phyloP scores from a whole-genome alignment of 1,140 invertebrate species.

The Drosophila pseudoananassae region DNA sequence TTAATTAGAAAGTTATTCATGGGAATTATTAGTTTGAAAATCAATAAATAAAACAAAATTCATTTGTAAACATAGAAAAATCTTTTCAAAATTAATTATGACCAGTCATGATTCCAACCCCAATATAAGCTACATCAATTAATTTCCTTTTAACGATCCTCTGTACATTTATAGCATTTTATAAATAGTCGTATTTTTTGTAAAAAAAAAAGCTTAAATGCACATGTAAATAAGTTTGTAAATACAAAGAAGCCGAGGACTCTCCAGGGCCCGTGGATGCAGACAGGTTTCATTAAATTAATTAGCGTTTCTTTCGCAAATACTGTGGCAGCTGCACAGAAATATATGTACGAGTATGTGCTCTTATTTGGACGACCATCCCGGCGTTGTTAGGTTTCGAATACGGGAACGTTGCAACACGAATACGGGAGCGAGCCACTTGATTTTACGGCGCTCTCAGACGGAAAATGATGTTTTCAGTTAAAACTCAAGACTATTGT shows the following conservation, averaged over 20 bases:
- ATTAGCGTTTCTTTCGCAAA: conserved; percentile 48
- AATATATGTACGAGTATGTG: conserved; percentile 14
- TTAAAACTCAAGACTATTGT: conserved; percentile 52
- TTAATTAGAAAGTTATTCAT: conserved; percentile 15
- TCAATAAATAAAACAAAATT: neutral
- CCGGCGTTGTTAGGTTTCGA: conserved; percentile 2
- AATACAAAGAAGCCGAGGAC: conserved; percentile 37
- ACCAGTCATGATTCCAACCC: neutral
- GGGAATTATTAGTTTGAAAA: neutral
- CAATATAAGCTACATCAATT: neutral
- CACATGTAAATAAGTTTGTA: conserved; percentile 40
- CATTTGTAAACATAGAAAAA: neutral
- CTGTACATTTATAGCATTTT: conserved; percentile 1
- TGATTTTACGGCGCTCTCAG: conserved; percentile 41
- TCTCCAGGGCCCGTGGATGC: conserved; percentile 31
- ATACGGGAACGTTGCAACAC: conserved; percentile 15
- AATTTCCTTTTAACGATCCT: conserved; percentile 5
- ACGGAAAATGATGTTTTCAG: conserved; percentile 49
- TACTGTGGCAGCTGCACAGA: conserved; percentile 41
- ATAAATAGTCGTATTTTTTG: conserved; percentile 9
- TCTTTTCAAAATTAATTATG: too few species aligned
- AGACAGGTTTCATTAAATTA: conserved; percentile 56
- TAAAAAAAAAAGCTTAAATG: conserved; percentile 14
- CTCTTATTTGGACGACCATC: neutral
- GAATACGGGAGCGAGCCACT: conserved; percentile 19